Conservation (phyloP, 1,140 invertebrate genomes). For the Thereuonema tuberculata region DNA sequence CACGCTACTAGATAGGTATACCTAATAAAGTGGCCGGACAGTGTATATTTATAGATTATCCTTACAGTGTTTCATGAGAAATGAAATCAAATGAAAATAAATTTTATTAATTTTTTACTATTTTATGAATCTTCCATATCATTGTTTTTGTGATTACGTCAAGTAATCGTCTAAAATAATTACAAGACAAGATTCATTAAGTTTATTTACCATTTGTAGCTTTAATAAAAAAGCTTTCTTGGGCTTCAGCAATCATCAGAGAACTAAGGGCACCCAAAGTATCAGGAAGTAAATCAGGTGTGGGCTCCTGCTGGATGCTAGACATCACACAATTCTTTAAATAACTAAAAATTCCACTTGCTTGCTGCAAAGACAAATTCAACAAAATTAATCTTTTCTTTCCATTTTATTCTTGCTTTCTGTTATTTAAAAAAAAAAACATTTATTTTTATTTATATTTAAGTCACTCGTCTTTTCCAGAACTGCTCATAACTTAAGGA, state of each 20-base stretch:
- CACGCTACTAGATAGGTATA: too few relatives aligned
- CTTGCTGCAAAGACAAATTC: conserved; percentile 53
- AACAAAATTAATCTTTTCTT: conserved; percentile 5
- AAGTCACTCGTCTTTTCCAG: background rate
- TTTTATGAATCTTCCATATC: too few relatives aligned
- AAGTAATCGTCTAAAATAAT: too few relatives aligned
- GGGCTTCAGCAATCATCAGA: conserved; percentile 93
- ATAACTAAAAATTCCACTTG: conserved; percentile 78
- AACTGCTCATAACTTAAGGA: background rate
- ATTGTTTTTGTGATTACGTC: too few relatives aligned
- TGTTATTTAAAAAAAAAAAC: background rate
- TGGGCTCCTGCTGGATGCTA: conserved; percentile 83
- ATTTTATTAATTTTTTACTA: too few relatives aligned
- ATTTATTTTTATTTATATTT: background rate
- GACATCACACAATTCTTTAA: conserved; percentile 73
- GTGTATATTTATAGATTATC: too few relatives aligned
- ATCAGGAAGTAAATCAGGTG: conserved; percentile 86
- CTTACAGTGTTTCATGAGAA: too few relatives aligned
- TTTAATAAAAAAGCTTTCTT: conserved; percentile 93
- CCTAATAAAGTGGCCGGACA: too few relatives aligned
- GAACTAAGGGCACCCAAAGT: conserved; percentile 66
- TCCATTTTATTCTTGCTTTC: background rate
- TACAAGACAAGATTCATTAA: too few relatives aligned
- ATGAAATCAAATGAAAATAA: too few relatives aligned
- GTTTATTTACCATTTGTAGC: conserved; percentile 61